Conservation (phyloP, 2,888 invertebrate species). For the Neoascia interrupta region DNA sequence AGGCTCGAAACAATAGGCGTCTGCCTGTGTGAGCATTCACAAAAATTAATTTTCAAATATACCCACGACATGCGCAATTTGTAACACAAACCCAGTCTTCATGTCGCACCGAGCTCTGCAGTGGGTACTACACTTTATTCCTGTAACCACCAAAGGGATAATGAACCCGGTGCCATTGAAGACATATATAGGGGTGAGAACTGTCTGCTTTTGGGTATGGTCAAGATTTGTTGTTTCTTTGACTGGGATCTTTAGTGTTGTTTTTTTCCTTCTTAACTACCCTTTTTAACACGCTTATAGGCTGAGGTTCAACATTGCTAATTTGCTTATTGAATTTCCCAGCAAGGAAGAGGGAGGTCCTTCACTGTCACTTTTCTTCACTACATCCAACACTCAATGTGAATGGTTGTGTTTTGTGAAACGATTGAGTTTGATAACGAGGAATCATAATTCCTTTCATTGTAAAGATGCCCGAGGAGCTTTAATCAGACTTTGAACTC, state of each 20-base stretch:
- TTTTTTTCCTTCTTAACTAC: neutral
- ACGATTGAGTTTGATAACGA: no score
- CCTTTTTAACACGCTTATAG: slow-evolving; percentile 30
- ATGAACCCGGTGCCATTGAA: slow-evolving; percentile 72
- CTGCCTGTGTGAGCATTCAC: slow-evolving; percentile 68
- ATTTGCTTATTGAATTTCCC: slow-evolving; percentile 48
- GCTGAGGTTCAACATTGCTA: slow-evolving; percentile 31
- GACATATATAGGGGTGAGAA: slow-evolving; percentile 55
- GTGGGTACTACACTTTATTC: slow-evolving; percentile 60
- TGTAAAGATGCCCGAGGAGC: no score
- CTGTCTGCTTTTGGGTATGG: slow-evolving; percentile 76
- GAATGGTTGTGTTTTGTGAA: no score
- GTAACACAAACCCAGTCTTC: slow-evolving; percentile 80
- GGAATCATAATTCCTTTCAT: no score
- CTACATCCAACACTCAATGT: no score
- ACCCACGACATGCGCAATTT: slow-evolving; percentile 79
- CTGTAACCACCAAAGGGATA: slow-evolving; percentile 70
- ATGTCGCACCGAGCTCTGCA: slow-evolving; percentile 67
- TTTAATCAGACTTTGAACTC: no score
- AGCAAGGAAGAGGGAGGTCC: neutral
- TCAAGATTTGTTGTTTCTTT: slow-evolving; percentile 74
- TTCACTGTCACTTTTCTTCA: slow-evolving; percentile 57
- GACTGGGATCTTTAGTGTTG: slow-evolving; percentile 41
- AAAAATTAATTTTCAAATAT: slow-evolving; percentile 66
- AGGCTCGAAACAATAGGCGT: slow-evolving; percentile 64